Base-by-base conservation (phyloP, 2,113 vertebrate genomes). In the Suncus etruscus region DNA sequence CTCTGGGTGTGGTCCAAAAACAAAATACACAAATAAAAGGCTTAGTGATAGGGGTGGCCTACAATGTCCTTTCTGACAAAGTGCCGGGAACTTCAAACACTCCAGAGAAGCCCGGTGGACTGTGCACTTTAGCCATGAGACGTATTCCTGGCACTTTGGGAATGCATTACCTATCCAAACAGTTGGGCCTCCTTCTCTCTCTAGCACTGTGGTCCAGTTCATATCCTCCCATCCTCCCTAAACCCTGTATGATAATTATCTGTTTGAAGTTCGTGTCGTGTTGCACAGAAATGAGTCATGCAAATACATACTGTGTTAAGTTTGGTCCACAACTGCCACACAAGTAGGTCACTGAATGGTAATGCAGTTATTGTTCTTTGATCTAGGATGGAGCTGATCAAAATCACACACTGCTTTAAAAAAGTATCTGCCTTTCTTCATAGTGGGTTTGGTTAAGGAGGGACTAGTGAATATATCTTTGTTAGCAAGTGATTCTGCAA, bases 211-310 rank as follows among this genome's bases (percentile, higher is more conserved):
- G 20, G 69, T n/a, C 69, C 29, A 51, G 16, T 63, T 90, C 68
- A 80, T 69, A 24, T 9, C 10, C 20, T 66, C 58, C 47, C 80
- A 22, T 9, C 66, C 29, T 20, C 73, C 18, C 27, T 10, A 47
- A 3, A 50, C 18, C 22, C 50, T 54, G 18, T 63, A 31, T 6
- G 65, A 58, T 54, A 77, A 81, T 29, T 25, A 63, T 50, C 77
- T 75, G 84, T 81, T 54, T 91, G 45, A 82, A 72, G 87, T 91
- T 11, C 69, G 31, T n/a, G 61, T 89, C 48, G 4, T 24, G 31
- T 70, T 65, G 66, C 63, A 77, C 29, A 73, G 65, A 72, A 82
- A 68, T 72, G 79, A 88, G 24, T 80, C 39, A 83, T 91, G 39
- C 6, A 3, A 50, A 48, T 77, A 58, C 65, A 39, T 39, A 48